Percentiles rank a stretch among this genome's conserved stretches.
Conservation (phyloP, 2,888 invertebrate species). For the Drosophila greeni region DNA sequence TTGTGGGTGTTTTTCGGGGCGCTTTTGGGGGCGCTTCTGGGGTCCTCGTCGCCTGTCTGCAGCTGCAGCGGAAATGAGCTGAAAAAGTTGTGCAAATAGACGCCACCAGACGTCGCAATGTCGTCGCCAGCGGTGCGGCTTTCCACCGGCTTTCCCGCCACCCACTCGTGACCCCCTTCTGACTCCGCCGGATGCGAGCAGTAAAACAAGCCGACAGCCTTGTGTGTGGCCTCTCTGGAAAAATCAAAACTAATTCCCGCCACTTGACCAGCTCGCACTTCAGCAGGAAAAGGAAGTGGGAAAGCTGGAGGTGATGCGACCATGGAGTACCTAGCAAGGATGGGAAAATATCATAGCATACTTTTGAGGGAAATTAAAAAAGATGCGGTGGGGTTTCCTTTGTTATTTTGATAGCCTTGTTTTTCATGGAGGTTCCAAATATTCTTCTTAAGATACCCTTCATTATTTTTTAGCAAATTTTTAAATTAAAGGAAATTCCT, state of each 20-base stretch:
- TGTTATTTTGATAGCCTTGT: too few relatives aligned
- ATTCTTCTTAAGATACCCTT: too few relatives aligned
- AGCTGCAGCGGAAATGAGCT: constrained; percentile 76
- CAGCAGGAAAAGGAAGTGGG: constrained; percentile 8
- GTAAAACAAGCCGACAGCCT: constrained; percentile 70
- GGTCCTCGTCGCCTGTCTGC: constrained; percentile 38
- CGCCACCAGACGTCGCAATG: constrained; percentile 60
- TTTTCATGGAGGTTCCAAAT: too few relatives aligned
- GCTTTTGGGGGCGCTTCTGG: constrained; percentile 2
- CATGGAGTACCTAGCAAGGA: neutral
- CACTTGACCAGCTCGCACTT: constrained; percentile 41
- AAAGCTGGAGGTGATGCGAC: neutral
- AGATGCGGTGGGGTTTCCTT: too few relatives aligned
- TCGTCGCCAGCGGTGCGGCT: constrained; percentile 48
- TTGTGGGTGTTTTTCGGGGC: constrained; percentile 22
- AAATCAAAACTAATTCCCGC: constrained; percentile 67
- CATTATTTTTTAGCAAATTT: too few relatives aligned
- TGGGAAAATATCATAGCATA: neutral
- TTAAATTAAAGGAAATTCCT: too few relatives aligned
- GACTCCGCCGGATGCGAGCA: constrained; percentile 63
- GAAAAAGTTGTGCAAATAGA: constrained; percentile 73
- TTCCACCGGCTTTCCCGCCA: neutral
- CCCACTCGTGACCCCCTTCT: constrained; percentile 14
- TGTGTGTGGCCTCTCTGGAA: constrained; percentile 34
- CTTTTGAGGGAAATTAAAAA: neutral